Conservation (phyloP, 2,888 invertebrate species). For the Prosopocoilus inquinatus region DNA sequence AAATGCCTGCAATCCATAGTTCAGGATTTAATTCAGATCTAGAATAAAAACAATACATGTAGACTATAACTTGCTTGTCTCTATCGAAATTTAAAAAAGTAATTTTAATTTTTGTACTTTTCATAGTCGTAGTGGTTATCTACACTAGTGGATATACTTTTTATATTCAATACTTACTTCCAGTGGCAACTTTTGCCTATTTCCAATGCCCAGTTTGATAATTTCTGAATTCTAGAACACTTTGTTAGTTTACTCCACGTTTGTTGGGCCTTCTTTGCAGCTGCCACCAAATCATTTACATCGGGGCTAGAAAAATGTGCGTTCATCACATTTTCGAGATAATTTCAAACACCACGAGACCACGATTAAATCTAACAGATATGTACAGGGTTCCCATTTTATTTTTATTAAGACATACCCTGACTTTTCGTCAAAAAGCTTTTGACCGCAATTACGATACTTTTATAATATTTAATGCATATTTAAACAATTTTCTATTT, state of each 20-base stretch:
- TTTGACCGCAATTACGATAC: too few relatives aligned
- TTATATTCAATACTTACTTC: constrained; percentile 7
- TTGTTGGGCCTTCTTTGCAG: constrained; percentile 51
- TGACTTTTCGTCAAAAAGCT: too few relatives aligned
- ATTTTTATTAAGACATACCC: too few relatives aligned
- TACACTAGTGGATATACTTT: background rate
- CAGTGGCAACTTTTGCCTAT: constrained; percentile 24
- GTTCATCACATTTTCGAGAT: background rate
- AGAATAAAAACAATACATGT: constrained; percentile 1
- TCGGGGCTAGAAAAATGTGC: constrained; percentile 41
- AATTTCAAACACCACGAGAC: too few relatives aligned
- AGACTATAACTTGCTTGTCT: too few relatives aligned
- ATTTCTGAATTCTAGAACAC: constrained; percentile 28
- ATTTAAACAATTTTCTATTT: too few relatives aligned
- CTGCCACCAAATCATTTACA: constrained; percentile 52
- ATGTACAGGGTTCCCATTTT: too few relatives aligned
- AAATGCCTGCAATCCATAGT: constrained; percentile 22
- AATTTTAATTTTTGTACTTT: too few relatives aligned
- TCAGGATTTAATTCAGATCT: constrained; percentile 15
- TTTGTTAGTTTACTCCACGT: constrained; percentile 40
- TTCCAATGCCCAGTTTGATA: constrained; percentile 30
- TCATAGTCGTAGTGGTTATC: background rate
- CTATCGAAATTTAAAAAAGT: background rate
- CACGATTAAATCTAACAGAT: too few relatives aligned
- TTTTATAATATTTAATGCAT: too few relatives aligned